Conservation (phyloP, 2,888 invertebrate species). For the Acronicta leporina region DNA sequence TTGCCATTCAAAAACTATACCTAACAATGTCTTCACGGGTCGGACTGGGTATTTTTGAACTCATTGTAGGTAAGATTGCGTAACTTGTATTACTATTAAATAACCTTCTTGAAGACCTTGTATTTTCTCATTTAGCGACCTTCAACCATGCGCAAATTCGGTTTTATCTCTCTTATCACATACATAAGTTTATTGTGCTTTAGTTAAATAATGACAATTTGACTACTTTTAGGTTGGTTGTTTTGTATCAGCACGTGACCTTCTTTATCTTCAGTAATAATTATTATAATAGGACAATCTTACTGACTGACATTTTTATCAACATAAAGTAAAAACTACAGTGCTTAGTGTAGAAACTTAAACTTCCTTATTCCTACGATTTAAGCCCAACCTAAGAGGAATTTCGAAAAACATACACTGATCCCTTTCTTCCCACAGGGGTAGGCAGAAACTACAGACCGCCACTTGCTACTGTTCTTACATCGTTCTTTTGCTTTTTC, state of each 20-base stretch:
- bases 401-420: no score
- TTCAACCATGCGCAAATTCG: constrained; percentile 13
- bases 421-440: no score
- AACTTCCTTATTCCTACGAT: no score
- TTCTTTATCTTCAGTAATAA: background rate
- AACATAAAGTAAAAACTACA: background rate
- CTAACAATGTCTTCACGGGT: no score
- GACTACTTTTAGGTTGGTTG: background rate
- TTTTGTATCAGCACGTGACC: constrained; percentile 4
- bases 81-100: constrained; percentile 10
- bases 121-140: constrained; percentile 19
- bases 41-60: no score
- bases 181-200: background rate
- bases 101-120: constrained; percentile 15
- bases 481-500: no score
- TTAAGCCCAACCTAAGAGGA: no score
- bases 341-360: background rate
- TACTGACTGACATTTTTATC: background rate
- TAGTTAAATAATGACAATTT: constrained; percentile 4
- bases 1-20: no score
- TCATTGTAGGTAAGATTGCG: no score
- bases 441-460: no score
- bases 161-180: constrained; percentile 37
- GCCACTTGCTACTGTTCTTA: no score
- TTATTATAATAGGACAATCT: background rate